Evolutionary conservation across 1,140 invertebrate species (phyloP), one percentile per base, ranked within the genome.

Genomic region (Pseudomyrmex concolor): DNA sequence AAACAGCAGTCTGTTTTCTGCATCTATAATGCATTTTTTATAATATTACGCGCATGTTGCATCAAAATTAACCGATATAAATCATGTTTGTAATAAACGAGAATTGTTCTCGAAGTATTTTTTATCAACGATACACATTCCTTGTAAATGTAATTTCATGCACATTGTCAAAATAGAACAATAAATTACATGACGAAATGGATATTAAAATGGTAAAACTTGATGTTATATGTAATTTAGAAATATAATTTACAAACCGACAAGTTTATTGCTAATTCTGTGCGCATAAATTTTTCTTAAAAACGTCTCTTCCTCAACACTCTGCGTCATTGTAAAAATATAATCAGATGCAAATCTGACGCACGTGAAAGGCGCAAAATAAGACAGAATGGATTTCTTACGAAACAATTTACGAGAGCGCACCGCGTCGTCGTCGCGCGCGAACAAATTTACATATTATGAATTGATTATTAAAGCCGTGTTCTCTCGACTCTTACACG

Each of bases 381-480:
- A 77, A n/a, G n/a, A 57, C 51, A 68, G 62, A 57, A 55, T 34
- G 19, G 15, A 78, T 68, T n/a, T 48, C 51, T 59, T 59, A 10
- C 43, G 43, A 68, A 78, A 78, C 64, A 78, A 78, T 78, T 68
- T 70, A 43, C 54, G 19, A 13, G 19, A 68, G 15, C 19, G 25
- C 50, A 50, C 59, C 22, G 12, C 12, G 62, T 17, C 59, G n/a
- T 17, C 17, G 51, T 78, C 15, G 45, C 45, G n/a, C 57, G n/a
- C 57, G 15, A 48, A 70, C 19, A 5, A 78, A 78, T 78, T 78
- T 78, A 59, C 51, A 78, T 78, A 78, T 70, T 59, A 78, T 70
- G 54, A 57, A 68, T 78, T 78, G 51, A 45, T 78, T 78, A 78
- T 70, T 22, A 78, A 59, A 51, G 45, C n/a, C 7, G 15, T 34